Evolutionary conservation across 2,113 vertebrate species (phyloP).

Genomic region (Thalassoma bifasciatum): DNA sequence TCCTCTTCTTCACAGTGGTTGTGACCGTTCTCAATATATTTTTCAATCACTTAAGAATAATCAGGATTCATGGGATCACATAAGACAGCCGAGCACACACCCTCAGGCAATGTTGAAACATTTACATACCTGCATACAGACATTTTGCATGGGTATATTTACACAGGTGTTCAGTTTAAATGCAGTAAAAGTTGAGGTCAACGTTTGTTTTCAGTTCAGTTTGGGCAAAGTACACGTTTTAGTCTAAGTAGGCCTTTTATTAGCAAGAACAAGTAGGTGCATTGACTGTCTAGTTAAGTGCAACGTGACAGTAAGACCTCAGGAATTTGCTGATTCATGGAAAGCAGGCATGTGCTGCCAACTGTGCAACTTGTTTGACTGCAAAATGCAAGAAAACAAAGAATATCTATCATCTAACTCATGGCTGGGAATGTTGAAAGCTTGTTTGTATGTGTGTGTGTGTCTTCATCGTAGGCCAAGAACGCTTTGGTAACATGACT

Average conservation of each 20-base stretch:
- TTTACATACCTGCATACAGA: neutral
- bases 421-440: neutral
- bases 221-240: constrained; percentile 7
- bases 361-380: constrained; percentile 32
- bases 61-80: neutral
- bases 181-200: neutral
- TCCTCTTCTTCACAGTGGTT: constrained; percentile 33
- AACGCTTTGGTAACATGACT: constrained; percentile 89
- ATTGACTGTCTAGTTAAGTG: constrained; percentile 42
- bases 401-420: constrained; percentile 18
- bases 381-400: constrained; percentile 48
- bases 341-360: constrained; percentile 19
- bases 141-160: neutral
- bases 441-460: constrained; percentile 27
- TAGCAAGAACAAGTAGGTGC: constrained; percentile 35
- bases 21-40: constrained; percentile 13
- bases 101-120: constrained; percentile 2
- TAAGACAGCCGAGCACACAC: constrained; percentile 16
- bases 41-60: constrained; percentile 9
- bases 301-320: constrained; percentile 45
- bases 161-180: neutral
- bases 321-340: constrained; percentile 68
- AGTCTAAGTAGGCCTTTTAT: constrained; percentile 25
- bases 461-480: constrained; percentile 79
- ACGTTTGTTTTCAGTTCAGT: constrained; percentile 7